Conservation (phyloP, 1,140 invertebrate species). For the Agraylea sexmaculata region DNA sequence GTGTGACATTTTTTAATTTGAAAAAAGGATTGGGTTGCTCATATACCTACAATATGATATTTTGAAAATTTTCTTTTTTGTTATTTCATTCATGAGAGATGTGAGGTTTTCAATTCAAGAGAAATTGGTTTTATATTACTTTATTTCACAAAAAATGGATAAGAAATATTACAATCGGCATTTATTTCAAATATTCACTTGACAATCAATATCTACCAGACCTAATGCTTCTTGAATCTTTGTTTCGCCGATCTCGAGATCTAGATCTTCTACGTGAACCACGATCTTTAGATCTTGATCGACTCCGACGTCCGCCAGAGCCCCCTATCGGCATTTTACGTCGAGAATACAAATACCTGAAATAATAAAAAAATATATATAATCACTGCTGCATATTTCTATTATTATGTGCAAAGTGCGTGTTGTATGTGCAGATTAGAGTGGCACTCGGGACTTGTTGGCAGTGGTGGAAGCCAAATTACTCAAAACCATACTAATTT, state of each 20-base stretch:
- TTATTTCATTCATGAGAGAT: neutral
- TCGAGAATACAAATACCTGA: slow-evolving; percentile 48
- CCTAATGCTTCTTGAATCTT: slow-evolving; percentile 33
- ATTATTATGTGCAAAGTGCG: too few species aligned
- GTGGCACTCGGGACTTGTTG: too few species aligned
- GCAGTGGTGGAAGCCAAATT: too few species aligned
- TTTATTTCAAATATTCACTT: too few species aligned
- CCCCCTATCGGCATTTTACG: slow-evolving; percentile 30
- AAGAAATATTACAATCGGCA: too few species aligned
- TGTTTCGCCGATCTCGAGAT: slow-evolving; percentile 37
- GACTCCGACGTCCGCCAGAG: slow-evolving; percentile 25
- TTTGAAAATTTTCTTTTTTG: neutral
- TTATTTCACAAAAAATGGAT: too few species aligned
- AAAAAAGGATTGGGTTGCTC: too few species aligned
- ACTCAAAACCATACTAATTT: slow-evolving; percentile 1
- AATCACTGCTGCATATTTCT: slow-evolving; percentile 5
- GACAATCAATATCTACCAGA: slow-evolving; percentile 32
- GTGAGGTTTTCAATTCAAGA: neutral
- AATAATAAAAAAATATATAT: slow-evolving; percentile 26
- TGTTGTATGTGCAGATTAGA: too few species aligned
- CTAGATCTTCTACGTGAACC: slow-evolving; percentile 39
- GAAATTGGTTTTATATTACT: neutral
- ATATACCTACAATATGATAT: neutral
- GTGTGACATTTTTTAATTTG: too few species aligned
- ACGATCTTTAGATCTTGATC: slow-evolving; percentile 27